Conservation (phyloP, 1,140 invertebrate species). For the Atta texana region DNA sequence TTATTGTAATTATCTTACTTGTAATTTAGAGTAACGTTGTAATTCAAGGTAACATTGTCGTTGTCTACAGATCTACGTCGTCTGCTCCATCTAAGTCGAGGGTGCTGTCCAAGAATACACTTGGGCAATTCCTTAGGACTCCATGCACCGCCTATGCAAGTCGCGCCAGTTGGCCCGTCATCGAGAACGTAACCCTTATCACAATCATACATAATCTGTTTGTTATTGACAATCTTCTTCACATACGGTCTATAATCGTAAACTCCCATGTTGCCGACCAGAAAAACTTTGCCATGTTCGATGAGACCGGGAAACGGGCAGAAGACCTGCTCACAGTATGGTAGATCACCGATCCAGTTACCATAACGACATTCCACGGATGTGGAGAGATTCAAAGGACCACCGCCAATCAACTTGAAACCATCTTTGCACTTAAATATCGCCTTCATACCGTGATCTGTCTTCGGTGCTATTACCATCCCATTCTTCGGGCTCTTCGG, state of each 20-base stretch:
- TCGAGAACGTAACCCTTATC: slow-evolving; percentile 95
- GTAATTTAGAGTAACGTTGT: slow-evolving; percentile 68
- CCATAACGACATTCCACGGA: slow-evolving; percentile 95
- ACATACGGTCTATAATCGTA: slow-evolving; percentile 99
- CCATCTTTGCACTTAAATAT: slow-evolving; percentile 97
- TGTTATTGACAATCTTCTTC: slow-evolving; percentile 95
- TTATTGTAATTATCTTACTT: slow-evolving; percentile 51
- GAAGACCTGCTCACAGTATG: slow-evolving; percentile 94
- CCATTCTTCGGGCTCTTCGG: slow-evolving; percentile 95
- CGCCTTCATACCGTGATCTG: slow-evolving; percentile 97
- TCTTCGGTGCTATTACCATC: slow-evolving; percentile 98
- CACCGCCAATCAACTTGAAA: slow-evolving; percentile 90
- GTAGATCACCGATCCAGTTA: slow-evolving; percentile 95
- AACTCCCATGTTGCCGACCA: slow-evolving; percentile 98
- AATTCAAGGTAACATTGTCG: slow-evolving; percentile 70
- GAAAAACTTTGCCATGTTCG: slow-evolving; percentile 95
- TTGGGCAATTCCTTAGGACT: slow-evolving; percentile 92
- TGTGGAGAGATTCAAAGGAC: slow-evolving; percentile 85
- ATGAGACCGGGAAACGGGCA: slow-evolving; percentile 97
- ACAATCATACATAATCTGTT: slow-evolving; percentile 98
- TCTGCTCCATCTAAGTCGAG: slow-evolving; percentile 92
- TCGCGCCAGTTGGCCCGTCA: slow-evolving; percentile 96
- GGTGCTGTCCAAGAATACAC: slow-evolving; percentile 93
- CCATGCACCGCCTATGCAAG: slow-evolving; percentile 96
- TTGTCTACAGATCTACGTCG: slow-evolving; percentile 87